phyloP scores from a whole-genome alignment of 35 echinoderm and acorn worm species.

The Amphiura filiformis region DNA sequence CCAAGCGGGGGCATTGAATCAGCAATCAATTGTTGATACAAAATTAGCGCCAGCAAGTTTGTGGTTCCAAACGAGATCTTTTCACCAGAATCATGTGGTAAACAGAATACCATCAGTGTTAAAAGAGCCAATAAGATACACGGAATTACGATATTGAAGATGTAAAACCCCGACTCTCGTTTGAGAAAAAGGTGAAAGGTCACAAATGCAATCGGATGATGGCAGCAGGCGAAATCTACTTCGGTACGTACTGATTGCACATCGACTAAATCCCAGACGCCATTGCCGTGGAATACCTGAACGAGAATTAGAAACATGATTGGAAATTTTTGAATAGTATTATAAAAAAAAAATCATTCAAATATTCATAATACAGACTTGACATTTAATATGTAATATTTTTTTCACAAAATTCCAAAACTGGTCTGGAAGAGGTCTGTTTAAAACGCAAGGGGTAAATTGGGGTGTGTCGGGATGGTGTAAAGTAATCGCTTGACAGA shows the following conservation, averaged over 20 bases:
- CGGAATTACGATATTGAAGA: constrained; percentile 57
- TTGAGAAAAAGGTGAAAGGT: constrained; percentile 38
- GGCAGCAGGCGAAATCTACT: constrained; percentile 26
- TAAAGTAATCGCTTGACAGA: too few relatives aligned
- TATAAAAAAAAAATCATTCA: too few relatives aligned
- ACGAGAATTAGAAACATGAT: too few relatives aligned
- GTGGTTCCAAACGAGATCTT: constrained; percentile 74
- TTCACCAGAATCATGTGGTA: constrained; percentile 73
- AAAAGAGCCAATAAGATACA: constrained; percentile 56
- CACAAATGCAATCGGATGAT: constrained; percentile 31
- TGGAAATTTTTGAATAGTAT: too few relatives aligned
- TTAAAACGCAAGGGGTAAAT: too few relatives aligned
- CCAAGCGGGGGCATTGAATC: constrained; percentile 56
- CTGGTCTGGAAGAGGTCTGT: too few relatives aligned
- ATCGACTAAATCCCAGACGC: constrained; percentile 46
- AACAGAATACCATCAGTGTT: constrained; percentile 47
- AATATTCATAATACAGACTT: too few relatives aligned
- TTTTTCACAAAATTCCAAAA: too few relatives aligned
- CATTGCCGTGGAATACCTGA: constrained; percentile 46
- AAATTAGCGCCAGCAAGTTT: constrained; percentile 68
- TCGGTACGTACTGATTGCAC: constrained; percentile 5
- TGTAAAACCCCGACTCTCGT: constrained; percentile 57
- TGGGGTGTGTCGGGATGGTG: too few relatives aligned
- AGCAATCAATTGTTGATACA: constrained; percentile 78
- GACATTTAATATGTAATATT: too few relatives aligned